Percentiles rank a stretch among this genome's conserved stretches.
Conservation (phyloP, 2,888 invertebrate species). For the Nymphalis urticae region DNA sequence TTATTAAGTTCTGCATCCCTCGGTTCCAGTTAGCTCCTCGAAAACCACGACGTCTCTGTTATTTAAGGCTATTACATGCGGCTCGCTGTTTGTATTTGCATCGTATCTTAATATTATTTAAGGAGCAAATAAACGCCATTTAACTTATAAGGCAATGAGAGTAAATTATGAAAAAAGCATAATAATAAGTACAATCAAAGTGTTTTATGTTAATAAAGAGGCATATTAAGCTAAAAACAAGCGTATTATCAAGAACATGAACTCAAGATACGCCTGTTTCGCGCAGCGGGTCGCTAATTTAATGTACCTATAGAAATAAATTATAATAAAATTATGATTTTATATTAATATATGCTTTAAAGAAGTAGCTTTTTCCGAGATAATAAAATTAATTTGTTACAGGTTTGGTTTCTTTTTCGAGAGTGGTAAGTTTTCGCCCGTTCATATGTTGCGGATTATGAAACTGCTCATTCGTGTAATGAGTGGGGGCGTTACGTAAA, state of each 20-base stretch:
- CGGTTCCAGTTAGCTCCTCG: too few relatives aligned
- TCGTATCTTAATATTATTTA: too few relatives aligned
- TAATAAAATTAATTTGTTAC: conserved; percentile 3
- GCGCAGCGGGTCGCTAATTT: conserved; percentile 11
- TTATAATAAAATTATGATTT: background rate
- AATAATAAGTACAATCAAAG: background rate
- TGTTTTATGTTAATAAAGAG: background rate
- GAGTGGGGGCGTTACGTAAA: conserved; percentile 77
- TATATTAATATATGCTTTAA: background rate
- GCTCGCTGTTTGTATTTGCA: too few relatives aligned
- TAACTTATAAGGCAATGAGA: too few relatives aligned
- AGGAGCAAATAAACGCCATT: too few relatives aligned
- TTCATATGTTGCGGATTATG: conserved; percentile 48
- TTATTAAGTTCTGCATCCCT: too few relatives aligned
- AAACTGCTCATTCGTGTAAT: conserved; percentile 63
- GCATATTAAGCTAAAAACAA: too few relatives aligned
- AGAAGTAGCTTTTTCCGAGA: background rate
- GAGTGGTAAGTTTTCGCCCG: conserved; percentile 17
- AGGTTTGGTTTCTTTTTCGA: background rate
- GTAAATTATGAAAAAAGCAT: background rate
- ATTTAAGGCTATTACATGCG: too few relatives aligned
- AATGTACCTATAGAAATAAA: background rate
- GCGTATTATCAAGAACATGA: too few relatives aligned
- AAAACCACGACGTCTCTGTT: too few relatives aligned
- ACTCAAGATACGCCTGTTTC: background rate